Conservation (phyloP, 1,140 invertebrate genomes). For the Heliconius congener region DNA sequence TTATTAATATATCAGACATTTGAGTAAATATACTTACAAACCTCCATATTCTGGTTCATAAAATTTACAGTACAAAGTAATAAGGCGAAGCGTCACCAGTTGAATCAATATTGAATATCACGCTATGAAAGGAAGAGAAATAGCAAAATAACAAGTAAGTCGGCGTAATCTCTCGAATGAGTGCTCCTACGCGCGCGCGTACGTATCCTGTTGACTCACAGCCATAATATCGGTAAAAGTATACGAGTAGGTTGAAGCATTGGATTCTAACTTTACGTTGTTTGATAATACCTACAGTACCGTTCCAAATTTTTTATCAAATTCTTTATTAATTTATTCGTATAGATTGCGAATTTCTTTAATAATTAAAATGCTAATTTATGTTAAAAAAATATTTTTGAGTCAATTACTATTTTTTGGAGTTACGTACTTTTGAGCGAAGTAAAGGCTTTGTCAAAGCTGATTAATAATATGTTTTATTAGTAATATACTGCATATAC, state of each 20-base stretch:
- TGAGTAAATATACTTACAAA: neutral
- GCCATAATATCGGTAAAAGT: conserved; percentile 39
- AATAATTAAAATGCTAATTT: too few species aligned
- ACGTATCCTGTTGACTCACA: conserved; percentile 49
- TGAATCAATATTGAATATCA: conserved; percentile 33
- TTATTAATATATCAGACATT: too few species aligned
- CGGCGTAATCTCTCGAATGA: conserved; percentile 37
- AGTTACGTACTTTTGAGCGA: too few species aligned
- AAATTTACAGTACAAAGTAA: neutral
- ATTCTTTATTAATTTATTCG: too few species aligned
- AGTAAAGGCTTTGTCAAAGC: too few species aligned
- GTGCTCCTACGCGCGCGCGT: conserved; percentile 37
- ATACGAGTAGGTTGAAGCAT: conserved; percentile 28
- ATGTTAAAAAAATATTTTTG: too few species aligned
- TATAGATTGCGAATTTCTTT: too few species aligned
- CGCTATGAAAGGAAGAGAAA: conserved; percentile 36
- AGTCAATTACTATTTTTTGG: too few species aligned
- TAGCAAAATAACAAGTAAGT: conserved; percentile 41
- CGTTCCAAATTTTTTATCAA: neutral
- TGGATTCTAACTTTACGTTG: conserved; percentile 20
- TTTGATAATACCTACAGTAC: neutral
- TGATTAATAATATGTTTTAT: too few species aligned
- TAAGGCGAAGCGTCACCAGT: conserved; percentile 4
- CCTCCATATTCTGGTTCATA: neutral
- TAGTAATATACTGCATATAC: too few species aligned